Percentiles rank a stretch among this genome's conserved stretches.
phyloP scores from a whole-genome alignment of 2,888 invertebrate genomes.

The Xestia sexstrigata region DNA sequence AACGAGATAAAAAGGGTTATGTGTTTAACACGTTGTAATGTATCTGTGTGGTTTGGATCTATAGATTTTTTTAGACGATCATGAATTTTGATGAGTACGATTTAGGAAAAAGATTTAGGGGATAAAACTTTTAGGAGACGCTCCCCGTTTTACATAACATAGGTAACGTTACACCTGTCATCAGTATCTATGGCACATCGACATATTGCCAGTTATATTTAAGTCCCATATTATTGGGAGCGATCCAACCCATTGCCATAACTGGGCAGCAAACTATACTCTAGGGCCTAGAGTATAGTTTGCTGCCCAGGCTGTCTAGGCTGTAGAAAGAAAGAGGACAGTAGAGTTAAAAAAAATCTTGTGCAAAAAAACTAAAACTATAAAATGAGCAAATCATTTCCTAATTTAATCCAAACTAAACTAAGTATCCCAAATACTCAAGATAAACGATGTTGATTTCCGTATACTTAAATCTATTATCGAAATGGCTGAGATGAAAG shows the following conservation, averaged over 20 bases:
- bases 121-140: neutral
- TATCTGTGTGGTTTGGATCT: too few relatives aligned
- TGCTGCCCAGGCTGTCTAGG: too few relatives aligned
- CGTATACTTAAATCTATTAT: conserved; percentile 30
- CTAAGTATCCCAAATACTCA: neutral
- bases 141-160: neutral
- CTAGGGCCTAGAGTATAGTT: too few relatives aligned
- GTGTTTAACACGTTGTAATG: neutral
- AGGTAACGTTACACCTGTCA: neutral
- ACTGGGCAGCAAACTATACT: neutral
- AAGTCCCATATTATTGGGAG: neutral
- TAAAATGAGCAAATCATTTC: neutral
- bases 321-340: neutral
- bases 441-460: conserved; percentile 38
- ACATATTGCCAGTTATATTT: neutral
- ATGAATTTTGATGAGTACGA: neutral
- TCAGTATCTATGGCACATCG: neutral
- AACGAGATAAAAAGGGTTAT: conserved; percentile 3
- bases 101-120: too few relatives aligned
- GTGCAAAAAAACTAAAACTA: neutral
- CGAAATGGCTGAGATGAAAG: conserved; percentile 55
- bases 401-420: neutral
- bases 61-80: too few relatives aligned
- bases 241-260: neutral
- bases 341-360: neutral